Base-by-base conservation (phyloP, 1,140 invertebrate genomes). In the Drosophila jambulina region DNA sequence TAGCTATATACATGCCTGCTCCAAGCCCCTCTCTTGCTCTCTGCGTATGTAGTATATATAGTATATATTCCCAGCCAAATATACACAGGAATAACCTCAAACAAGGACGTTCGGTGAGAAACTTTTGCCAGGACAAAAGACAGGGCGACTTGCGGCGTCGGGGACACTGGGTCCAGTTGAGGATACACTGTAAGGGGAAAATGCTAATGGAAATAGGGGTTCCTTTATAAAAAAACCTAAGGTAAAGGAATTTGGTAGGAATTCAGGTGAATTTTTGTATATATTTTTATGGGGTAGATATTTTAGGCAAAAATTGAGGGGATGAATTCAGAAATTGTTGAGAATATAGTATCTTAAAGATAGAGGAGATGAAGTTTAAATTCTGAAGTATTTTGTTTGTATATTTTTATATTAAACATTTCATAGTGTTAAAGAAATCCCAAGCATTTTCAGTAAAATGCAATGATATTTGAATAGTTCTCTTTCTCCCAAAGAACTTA, bases 51-150 rank as follows among this genome's bases (percentile, higher is more conserved):
- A 1, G 9, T 9, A 48, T 46, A 46, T 46, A 46, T 25, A n/a
- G 17, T 54, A 38, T 72, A 40, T 40, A 53, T 56, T 42, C 38
- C n/a, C 21, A 43, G 32, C 27, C 38, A 19, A 42, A 57, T 46
- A 78, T 82, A 80, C 75, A 88, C 75, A 85, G 78, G 80, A 85
- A 91, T 90, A 90, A 90, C 85, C 85, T 90, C 85, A 90, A 90
- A 91, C 85, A 90, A 90, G 85, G 85, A 90, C 85, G 85, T 90
- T 90, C 70, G 67, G 64, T 80, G 79, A 67, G 74, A 75, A 90
- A 72, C 72, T 78, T 78, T 78, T 64, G 79, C 49, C 63, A 46
- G 71, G 59, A 61, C 70, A 40, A 75, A 65, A 40, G 71, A 21
- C 32, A 23, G 51, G 32, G 34, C 10, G 32, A 48, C 34, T 34